phyloP scores from a whole-genome alignment of 2,113 vertebrate species.

The Mormyrus lacerda region DNA sequence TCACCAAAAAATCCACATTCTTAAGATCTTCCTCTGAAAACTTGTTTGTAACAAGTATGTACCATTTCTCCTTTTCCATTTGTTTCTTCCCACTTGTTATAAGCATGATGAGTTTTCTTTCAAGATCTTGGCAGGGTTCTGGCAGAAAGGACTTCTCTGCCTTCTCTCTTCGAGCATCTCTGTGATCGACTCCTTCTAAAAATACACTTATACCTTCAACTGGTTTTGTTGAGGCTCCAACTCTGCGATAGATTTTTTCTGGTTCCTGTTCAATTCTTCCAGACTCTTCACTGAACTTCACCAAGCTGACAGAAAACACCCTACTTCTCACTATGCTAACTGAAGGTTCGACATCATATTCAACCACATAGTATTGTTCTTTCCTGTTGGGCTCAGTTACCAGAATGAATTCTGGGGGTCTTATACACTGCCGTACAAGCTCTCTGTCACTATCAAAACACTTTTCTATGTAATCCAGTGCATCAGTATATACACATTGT shows the following conservation, averaged over 20 bases:
- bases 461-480: too few species aligned
- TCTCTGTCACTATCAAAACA: not conserved
- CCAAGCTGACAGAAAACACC: too few species aligned
- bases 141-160: not conserved
- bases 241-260: too few species aligned
- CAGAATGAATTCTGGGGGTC: slow-evolving; percentile 54
- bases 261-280: too few species aligned
- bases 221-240: too few species aligned
- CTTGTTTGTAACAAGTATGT: slow-evolving; percentile 59
- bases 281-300: too few species aligned
- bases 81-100: slow-evolving; percentile 50
- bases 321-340: not conserved
- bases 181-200: too few species aligned
- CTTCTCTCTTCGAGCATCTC: too few species aligned
- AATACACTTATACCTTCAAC: too few species aligned
- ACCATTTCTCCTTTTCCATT: slow-evolving; percentile 52
- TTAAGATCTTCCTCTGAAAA: slow-evolving; percentile 37
- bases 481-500: too few species aligned
- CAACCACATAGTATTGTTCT: slow-evolving; percentile 56
- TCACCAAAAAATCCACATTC: slow-evolving; percentile 49
- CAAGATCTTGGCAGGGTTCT: slow-evolving; percentile 42
- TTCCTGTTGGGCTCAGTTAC: slow-evolving; percentile 48
- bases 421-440: slow-evolving; percentile 52
- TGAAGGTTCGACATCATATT: slow-evolving; percentile 59
- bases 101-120: slow-evolving; percentile 50